Conservation (phyloP, 2,113 vertebrate species). For the rat (Rattus norvegicus) region DNA sequence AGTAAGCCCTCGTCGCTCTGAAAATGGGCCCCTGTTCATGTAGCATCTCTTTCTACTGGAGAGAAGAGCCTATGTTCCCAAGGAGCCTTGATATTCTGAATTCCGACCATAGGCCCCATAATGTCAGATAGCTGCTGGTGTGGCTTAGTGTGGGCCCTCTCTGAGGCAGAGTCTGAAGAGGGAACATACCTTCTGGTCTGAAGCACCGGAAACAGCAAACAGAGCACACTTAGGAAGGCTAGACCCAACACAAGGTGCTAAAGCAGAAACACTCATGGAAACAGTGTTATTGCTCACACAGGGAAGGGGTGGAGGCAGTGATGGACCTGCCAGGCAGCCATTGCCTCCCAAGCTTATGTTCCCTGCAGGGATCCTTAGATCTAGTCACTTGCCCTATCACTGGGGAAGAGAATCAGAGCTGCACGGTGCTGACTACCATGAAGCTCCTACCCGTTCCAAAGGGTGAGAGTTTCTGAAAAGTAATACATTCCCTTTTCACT, state of each 20-base stretch:
- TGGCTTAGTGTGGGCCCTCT: not conserved
- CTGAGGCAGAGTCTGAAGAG: not conserved
- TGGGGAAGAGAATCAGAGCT: not conserved
- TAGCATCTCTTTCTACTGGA: not conserved
- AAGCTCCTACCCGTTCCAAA: slow-evolving; percentile 23
- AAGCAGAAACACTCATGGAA: not conserved
- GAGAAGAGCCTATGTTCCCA: not conserved
- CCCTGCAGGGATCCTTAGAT: not conserved
- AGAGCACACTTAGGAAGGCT: not conserved
- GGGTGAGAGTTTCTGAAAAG: slow-evolving; percentile 38
- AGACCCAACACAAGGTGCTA: not conserved
- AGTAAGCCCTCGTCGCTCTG: not conserved
- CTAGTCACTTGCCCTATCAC: not conserved
- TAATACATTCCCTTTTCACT: not conserved
- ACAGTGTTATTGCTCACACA: not conserved
- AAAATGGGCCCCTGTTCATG: not conserved
- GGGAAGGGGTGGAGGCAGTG: not conserved
- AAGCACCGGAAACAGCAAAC: not conserved
- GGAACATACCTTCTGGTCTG: not conserved
- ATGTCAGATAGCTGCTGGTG: not conserved
- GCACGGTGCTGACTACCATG: not conserved
- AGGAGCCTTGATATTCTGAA: not conserved
- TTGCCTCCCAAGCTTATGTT: slow-evolving; percentile 33
- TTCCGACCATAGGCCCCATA: not conserved
- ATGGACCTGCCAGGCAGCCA: not conserved